Conservation (phyloP, 2,888 invertebrate species). For the Seladonia tumulorum region DNA sequence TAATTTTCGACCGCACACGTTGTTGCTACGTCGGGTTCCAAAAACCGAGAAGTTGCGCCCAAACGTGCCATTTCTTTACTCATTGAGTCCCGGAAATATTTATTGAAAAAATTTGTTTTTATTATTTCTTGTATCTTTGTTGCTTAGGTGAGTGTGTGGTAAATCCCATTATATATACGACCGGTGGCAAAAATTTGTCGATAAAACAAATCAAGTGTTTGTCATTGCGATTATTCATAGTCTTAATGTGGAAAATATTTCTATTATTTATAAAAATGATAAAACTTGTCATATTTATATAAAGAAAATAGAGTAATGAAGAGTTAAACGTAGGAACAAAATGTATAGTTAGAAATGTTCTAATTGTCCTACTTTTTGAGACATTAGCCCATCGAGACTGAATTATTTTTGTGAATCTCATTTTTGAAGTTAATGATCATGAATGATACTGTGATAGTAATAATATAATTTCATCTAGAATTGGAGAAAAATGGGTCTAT, state of each 20-base stretch:
- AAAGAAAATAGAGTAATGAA: background rate
- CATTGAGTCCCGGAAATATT: background rate
- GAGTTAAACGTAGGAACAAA: background rate
- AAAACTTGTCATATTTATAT: no score
- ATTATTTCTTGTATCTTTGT: background rate
- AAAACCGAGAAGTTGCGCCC: conserved; percentile 37
- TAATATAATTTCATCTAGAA: background rate
- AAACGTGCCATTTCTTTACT: background rate
- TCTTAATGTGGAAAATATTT: background rate
- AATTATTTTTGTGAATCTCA: background rate
- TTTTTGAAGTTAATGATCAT: background rate
- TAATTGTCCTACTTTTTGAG: background rate
- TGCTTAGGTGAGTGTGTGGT: no score
- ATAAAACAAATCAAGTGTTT: background rate
- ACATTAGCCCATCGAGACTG: background rate
- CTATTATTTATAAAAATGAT: background rate
- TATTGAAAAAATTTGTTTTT: background rate
- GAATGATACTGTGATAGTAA: background rate
- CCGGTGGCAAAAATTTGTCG: background rate
- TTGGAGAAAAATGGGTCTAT: background rate
- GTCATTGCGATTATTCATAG: background rate
- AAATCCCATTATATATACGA: background rate
- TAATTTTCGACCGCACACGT: conserved; percentile 77
- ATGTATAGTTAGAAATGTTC: background rate
- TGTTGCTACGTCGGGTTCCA: conserved; percentile 9